Evolutionary conservation across 2,113 vertebrate genomes (phyloP).

Genomic region (Isurus oxyrinchus): DNA sequence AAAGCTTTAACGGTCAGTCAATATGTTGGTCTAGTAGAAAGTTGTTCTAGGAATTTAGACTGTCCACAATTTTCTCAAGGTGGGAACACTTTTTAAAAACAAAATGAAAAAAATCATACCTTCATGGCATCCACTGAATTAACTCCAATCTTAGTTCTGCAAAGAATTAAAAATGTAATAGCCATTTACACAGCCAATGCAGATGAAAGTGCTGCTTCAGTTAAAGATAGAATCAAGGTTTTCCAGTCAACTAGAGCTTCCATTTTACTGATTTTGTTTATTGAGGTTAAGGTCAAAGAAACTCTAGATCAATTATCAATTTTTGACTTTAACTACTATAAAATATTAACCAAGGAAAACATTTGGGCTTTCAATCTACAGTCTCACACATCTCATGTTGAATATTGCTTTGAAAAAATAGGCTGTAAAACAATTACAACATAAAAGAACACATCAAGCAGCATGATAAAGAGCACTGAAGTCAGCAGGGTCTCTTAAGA

Average conservation of each 20-base stretch:
- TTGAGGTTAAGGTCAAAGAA: neutral
- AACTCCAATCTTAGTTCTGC: neutral
- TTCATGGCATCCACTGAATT: neutral
- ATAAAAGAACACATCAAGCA: neutral
- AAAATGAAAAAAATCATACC: neutral
- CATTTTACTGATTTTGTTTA: too few species aligned
- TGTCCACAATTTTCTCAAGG: neutral
- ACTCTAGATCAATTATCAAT: neutral
- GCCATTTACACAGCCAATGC: neutral
- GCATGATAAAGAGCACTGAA: neutral
- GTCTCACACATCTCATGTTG: neutral
- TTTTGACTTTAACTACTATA: neutral
- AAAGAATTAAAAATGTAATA: neutral
- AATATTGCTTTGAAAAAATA: neutral
- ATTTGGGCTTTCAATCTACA: neutral
- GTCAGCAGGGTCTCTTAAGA: constrained; percentile 28
- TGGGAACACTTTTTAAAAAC: neutral
- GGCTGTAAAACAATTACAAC: neutral
- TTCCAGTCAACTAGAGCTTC: neutral
- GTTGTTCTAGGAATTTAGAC: neutral
- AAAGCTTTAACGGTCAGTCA: neutral
- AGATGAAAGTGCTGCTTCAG: neutral
- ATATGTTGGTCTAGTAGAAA: neutral
- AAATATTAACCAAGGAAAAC: neutral
- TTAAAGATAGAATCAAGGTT: neutral